Conservation (phyloP, 2,888 invertebrate species). For the Rhyacophila evoluta region DNA sequence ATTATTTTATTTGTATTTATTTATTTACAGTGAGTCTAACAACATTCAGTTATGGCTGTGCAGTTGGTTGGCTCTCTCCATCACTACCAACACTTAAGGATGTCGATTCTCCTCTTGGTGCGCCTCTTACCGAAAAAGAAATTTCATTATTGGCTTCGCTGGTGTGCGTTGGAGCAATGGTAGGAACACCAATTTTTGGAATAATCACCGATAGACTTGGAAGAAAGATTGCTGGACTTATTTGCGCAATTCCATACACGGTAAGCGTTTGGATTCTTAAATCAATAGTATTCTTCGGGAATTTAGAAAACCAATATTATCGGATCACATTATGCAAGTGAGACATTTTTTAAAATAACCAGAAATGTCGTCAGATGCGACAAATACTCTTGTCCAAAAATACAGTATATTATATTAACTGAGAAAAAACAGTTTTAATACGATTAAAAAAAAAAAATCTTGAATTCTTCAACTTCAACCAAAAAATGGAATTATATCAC, state of each 20-base stretch:
- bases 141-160: conserved; percentile 72
- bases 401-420: too few species aligned
- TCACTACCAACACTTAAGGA: conserved; percentile 69
- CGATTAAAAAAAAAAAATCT: too few species aligned
- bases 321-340: too few species aligned
- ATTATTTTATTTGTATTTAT: too few species aligned
- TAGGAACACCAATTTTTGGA: conserved; percentile 70
- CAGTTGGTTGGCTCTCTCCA: conserved; percentile 72
- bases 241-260: conserved; percentile 70
- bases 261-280: conserved; percentile 62
- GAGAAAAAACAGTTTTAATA: too few species aligned
- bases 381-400: too few species aligned
- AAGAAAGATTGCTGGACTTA: conserved; percentile 67
- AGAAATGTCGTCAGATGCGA: too few species aligned
- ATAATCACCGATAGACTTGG: conserved; percentile 69
- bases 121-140: conserved; percentile 66
- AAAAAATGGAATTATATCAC: too few species aligned
- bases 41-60: conserved; percentile 70
- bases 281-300: too few species aligned
- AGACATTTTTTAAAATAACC: too few species aligned
- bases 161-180: conserved; percentile 70
- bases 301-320: too few species aligned
- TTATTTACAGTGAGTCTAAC: conserved; percentile 71
- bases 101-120: conserved; percentile 65
- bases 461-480: too few species aligned